Percentiles rank a stretch among this genome's conserved stretches.
phyloP scores from a whole-genome alignment of 2,113 vertebrate genomes.

The Oriolus oriolus region DNA sequence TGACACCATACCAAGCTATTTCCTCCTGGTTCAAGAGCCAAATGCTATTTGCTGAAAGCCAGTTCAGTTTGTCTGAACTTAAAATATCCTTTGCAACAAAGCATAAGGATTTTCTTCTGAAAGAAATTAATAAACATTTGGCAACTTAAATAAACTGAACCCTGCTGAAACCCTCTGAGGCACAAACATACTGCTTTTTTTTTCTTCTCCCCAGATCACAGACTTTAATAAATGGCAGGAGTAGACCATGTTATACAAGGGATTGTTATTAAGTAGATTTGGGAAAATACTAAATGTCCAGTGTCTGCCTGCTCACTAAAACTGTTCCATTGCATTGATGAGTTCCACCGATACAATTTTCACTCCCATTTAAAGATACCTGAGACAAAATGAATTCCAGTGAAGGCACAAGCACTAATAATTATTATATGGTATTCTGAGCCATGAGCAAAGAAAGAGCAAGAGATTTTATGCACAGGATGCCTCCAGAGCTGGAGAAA shows the following conservation, averaged over 20 bases:
- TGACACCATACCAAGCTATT: conserved; percentile 16
- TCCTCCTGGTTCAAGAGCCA: conserved; percentile 40
- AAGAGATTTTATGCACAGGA: not conserved
- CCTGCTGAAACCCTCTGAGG: not conserved
- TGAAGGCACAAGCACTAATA: not conserved
- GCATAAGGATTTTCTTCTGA: conserved; percentile 9
- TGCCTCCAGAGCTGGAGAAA: not conserved
- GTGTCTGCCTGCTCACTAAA: not conserved
- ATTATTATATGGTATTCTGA: not conserved
- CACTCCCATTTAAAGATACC: not conserved
- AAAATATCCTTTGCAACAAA: conserved; percentile 35
- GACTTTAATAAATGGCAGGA: conserved; percentile 37
- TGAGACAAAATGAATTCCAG: conserved; percentile 12
- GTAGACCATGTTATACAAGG: not conserved
- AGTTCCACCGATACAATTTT: not conserved
- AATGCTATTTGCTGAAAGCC: conserved; percentile 36
- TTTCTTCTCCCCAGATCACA: not conserved
- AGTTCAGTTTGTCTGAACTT: conserved; percentile 41
- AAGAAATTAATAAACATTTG: conserved; percentile 59
- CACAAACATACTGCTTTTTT: not conserved
- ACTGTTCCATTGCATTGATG: not conserved
- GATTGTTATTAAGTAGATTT: not conserved
- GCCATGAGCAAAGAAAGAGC: not conserved
- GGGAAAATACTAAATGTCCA: not conserved
- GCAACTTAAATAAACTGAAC: conserved; percentile 56